phyloP scores from a whole-genome alignment of 2,888 invertebrate species.

The Ophraella communa region DNA sequence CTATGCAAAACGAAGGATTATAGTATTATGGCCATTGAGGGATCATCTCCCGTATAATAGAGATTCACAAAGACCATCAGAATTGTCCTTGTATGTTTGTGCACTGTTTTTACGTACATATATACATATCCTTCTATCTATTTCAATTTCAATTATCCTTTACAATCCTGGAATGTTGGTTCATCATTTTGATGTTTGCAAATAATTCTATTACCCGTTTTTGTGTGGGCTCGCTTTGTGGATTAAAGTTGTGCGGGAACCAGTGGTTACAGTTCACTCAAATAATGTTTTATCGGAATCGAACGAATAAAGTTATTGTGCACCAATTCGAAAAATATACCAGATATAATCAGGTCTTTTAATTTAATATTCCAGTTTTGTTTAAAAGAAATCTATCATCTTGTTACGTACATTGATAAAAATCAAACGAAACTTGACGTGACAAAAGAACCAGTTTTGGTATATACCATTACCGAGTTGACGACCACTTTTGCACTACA shows the following conservation, averaged over 20 bases:
- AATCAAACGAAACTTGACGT: not conserved
- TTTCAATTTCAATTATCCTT: conserved; percentile 44
- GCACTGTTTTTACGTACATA: conserved; percentile 49
- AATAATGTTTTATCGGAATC: not conserved
- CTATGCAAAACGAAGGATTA: conserved; percentile 50
- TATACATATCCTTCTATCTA: conserved; percentile 43
- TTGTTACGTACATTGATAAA: not conserved
- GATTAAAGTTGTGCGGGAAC: conserved; percentile 23
- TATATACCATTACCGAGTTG: conserved; percentile 13
- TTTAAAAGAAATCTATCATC: not conserved
- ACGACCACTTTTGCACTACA: conserved; percentile 24
- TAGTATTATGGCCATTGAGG: conserved; percentile 42
- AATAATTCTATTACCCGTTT: conserved; percentile 31
- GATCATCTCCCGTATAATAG: conserved; percentile 47
- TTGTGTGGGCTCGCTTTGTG: conserved; percentile 15
- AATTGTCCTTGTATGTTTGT: conserved; percentile 47
- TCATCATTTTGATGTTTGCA: conserved; percentile 34
- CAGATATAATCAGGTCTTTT: too few relatives aligned
- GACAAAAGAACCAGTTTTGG: conserved; percentile 3
- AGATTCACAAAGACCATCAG: conserved; percentile 42
- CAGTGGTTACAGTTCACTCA: not conserved
- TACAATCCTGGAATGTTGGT: conserved; percentile 30
- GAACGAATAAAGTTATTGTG: not conserved
- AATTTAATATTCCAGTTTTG: too few relatives aligned
- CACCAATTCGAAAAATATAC: too few relatives aligned